phyloP scores from a whole-genome alignment of 2,113 vertebrate species.

The Eulacestoma nigropectus region DNA sequence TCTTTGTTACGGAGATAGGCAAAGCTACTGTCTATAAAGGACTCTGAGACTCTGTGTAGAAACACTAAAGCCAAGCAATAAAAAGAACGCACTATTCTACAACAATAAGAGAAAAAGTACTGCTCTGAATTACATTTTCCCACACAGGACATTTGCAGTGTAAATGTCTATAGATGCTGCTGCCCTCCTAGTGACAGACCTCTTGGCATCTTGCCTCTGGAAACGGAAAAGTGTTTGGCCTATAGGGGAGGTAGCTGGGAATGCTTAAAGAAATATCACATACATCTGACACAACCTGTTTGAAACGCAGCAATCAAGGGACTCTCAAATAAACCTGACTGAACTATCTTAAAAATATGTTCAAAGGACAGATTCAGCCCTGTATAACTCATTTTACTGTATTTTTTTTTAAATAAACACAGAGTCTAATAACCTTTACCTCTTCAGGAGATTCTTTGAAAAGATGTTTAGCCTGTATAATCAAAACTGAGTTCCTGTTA shows the following conservation, averaged over 20 bases:
- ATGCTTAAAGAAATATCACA: neutral
- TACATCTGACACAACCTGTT: neutral
- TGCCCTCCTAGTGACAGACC: neutral
- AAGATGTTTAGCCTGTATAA: neutral
- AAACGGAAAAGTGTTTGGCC: neutral
- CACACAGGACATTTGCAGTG: neutral
- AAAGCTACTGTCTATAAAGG: neutral
- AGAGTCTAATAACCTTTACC: neutral
- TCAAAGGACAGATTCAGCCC: neutral
- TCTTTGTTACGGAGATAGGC: neutral
- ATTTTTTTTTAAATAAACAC: neutral
- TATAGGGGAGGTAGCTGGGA: neutral
- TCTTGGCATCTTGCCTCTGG: neutral
- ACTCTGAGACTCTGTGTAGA: neutral
- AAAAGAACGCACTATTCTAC: neutral
- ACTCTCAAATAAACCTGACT: neutral
- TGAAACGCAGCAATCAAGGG: neutral
- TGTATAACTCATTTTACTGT: neutral
- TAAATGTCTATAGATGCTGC: neutral
- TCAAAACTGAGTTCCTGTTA: neutral
- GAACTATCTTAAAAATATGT: neutral
- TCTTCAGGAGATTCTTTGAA: neutral
- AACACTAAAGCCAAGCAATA: neutral
- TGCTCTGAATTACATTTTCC: neutral
- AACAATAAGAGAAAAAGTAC: neutral